Evolutionary conservation across 2,113 vertebrate species (phyloP), one percentile per base, ranked within the genome.

Genomic region (Acanthochromis polyacanthus): DNA sequence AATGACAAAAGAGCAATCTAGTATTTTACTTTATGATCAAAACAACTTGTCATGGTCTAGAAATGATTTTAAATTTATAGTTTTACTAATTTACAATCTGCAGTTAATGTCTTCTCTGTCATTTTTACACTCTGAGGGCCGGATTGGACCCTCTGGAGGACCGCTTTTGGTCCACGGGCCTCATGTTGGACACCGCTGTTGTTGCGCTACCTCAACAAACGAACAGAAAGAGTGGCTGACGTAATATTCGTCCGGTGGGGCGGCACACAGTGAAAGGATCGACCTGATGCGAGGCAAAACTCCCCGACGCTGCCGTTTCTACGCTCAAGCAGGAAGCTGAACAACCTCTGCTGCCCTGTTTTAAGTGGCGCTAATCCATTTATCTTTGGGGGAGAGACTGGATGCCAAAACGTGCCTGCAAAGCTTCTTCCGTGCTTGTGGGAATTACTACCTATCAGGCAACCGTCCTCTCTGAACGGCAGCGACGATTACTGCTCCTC

Each of bases 321-420:
- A 76, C 2, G 38, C 48, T 30, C 30, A 75, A 79, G 45, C 30
- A 71, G 52, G 53, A 71, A 70, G 73, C 59, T 78, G 59, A 79
- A 79, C 14, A 77, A 40, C 30, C 73, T 58, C 43, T 70, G 72
- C 56, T 75, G 52, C 85, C 78, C 67, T 51, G 64, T 81, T 86
- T 87, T 85, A 89, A 92, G 81, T 83, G 82, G 60, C 30, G 73
- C 75, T 90, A 88, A 89, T 88, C 83, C 79, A 85, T 78, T 90
- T 83, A 88, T 77, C 65, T 30, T 30, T 60, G 22, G 71, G 71
- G 14, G 12, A 12, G 65, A 32, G 77, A 80, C 45, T 57, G 62
- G 74, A 68, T 45, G 68, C 81, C 79, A 80, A 74, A 36, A 82
- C 52, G 46, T 74, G 71, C 38, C 67, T 11, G 30, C 50, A 81